Percentiles rank a stretch among this genome's conserved stretches.
Conservation (phyloP, 2,113 vertebrate species). For the Anarrhichthys ocellatus region DNA sequence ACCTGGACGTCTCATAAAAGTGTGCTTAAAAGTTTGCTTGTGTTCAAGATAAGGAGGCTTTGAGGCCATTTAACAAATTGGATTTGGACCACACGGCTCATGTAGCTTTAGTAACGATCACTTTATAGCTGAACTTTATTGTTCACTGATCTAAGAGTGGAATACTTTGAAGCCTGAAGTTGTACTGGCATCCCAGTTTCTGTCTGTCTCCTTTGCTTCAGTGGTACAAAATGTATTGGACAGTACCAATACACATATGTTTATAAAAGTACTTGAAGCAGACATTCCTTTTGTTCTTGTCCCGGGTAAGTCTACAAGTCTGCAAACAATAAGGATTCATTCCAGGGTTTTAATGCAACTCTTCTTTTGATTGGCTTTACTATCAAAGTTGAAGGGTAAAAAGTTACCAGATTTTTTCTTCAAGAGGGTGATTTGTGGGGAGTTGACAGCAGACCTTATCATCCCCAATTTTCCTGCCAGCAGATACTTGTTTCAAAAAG, state of each 20-base stretch:
- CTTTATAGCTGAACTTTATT: slow-evolving; percentile 43
- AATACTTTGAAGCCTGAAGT: slow-evolving; percentile 12
- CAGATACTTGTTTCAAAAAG: slow-evolving; percentile 26
- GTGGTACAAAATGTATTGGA: slow-evolving; percentile 48
- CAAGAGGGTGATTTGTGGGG: slow-evolving; percentile 16
- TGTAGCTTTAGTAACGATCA: slow-evolving; percentile 18
- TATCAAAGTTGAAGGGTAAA: slow-evolving; percentile 8
- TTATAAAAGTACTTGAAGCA: slow-evolving; percentile 20
- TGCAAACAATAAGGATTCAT: slow-evolving; percentile 19
- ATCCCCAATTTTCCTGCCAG: not conserved
- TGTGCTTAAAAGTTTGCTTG: slow-evolving; percentile 7
- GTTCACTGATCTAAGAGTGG: slow-evolving; percentile 11
- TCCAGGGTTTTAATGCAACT: slow-evolving; percentile 13
- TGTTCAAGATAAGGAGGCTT: slow-evolving; percentile 16
- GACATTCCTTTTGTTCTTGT: slow-evolving; percentile 47
- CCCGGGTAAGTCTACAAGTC: not conserved
- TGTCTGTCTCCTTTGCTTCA: slow-evolving; percentile 36
- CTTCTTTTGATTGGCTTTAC: slow-evolving; percentile 12
- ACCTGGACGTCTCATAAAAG: slow-evolving; percentile 16
- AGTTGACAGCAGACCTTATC: slow-evolving; percentile 23
- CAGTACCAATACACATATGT: slow-evolving; percentile 29
- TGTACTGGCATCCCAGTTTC: slow-evolving; percentile 4
- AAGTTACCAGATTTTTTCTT: not conserved
- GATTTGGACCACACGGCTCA: slow-evolving; percentile 6
- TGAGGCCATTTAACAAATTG: slow-evolving; percentile 11